Base-by-base conservation (phyloP, 2,888 invertebrate genomes). In the Metalampra italica region DNA sequence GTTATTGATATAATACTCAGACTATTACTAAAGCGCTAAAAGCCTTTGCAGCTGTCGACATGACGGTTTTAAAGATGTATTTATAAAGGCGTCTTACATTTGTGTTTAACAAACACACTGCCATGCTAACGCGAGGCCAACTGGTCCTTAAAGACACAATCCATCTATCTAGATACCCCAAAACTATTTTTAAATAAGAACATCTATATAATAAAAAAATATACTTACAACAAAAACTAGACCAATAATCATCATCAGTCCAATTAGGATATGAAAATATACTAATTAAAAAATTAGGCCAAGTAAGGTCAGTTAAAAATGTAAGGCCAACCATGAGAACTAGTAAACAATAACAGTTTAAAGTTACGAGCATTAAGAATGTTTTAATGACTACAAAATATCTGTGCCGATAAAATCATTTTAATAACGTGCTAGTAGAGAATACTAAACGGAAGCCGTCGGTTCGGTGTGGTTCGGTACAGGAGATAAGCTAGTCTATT, bases 401-500 rank as follows among this genome's bases (percentile, higher is more conserved):
- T 42, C 12, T 42, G 41, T 29, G 8, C n/a, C 29, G 41, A 42
- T 42, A 42, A 29, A 29, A 43, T 43, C 43, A 14, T 32, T 29
- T 43, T 43, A 42, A 29, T 42, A 42, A 22, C 22, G 41, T 38
- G 38, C 13, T 8, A 22, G 15, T 8, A 15, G 39, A 8, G 12
- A 8, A n/a, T 36, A 36, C 9, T 5, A 7, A 36, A 67, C 78
- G 75, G 77, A 71, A 78, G 78, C 71, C 56, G 69, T 64, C 63
- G 50, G 56, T 59, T 74, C 57, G 58, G 68, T 71, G 68, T 63
- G 50, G 56, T 59, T 74, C 57, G 58, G 68, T 71, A 68, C 62
- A 62, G 62, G 37, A 46, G 37, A 50, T 74, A 82, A 78, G 71
- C 73, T 68, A 65, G 70, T 75, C 82, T 79, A 87, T 88, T 87